Evolutionary conservation across 2,888 invertebrate genomes (phyloP).

Genomic region (Chloroclystis v-ata): DNA sequence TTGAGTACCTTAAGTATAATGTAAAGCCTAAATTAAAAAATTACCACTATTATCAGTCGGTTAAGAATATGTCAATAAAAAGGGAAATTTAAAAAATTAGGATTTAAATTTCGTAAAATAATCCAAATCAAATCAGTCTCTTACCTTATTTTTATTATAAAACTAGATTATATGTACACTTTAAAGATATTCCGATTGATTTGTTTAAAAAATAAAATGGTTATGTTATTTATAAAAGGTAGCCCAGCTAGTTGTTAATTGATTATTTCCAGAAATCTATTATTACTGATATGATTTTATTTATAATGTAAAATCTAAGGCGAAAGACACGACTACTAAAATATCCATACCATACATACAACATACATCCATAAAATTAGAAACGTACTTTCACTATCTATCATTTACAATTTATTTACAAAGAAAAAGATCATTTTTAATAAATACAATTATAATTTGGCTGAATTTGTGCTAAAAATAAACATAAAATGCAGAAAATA

Average conservation of each 20-base stretch:
- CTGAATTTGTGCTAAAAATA: constrained; percentile 40
- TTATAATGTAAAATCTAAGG: constrained; percentile 20
- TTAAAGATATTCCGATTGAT: constrained; percentile 33
- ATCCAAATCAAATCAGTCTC: constrained; percentile 73
- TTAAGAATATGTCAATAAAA: constrained; percentile 46
- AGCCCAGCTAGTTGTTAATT: constrained; percentile 4
- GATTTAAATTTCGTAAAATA: constrained; percentile 31
- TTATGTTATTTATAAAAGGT: not conserved
- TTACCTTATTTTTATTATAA: constrained; percentile 66
- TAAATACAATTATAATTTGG: constrained; percentile 71
- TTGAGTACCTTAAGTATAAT: constrained; percentile 25
- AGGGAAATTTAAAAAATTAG: constrained; percentile 38
- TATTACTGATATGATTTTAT: constrained; percentile 21
- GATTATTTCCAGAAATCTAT: constrained; percentile 2
- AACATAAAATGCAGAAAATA: constrained; percentile 31
- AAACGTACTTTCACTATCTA: constrained; percentile 69
- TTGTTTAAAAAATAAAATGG: constrained; percentile 14
- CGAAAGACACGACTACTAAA: constrained; percentile 29
- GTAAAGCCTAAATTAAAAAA: constrained; percentile 36
- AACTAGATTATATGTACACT: constrained; percentile 63
- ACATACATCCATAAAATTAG: constrained; percentile 36
- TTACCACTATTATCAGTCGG: constrained; percentile 57
- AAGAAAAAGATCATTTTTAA: constrained; percentile 51
- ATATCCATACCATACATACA: constrained; percentile 34
- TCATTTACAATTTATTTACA: constrained; percentile 70